A percentile compares a stretch with the other conserved stretches of the same genome.
phyloP scores from a whole-genome alignment of 2,797 vertebrate species.

The Dallia pectoralis region DNA sequence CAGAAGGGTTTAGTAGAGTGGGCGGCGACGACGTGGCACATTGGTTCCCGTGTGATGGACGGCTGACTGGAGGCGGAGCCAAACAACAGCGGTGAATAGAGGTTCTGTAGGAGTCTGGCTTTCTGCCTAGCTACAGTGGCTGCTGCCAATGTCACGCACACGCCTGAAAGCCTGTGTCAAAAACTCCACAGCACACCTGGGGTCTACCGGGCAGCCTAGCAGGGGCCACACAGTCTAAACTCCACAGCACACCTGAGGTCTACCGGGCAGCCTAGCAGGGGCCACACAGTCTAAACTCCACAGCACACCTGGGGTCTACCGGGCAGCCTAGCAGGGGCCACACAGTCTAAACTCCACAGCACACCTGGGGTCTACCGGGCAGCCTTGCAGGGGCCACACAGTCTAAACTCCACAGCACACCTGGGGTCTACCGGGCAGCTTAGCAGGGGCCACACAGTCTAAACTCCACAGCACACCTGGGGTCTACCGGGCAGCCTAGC shows the following conservation, averaged over 20 bases:
- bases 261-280: constrained; percentile 17
- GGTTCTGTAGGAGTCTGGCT: constrained; percentile 37
- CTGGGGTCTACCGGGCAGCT: too few relatives aligned
- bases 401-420: too few relatives aligned
- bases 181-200: constrained; percentile 5
- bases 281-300: constrained; percentile 9
- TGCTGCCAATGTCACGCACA: constrained; percentile 37
- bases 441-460: too few relatives aligned
- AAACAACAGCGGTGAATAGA: constrained; percentile 40
- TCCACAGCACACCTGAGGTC: background rate
- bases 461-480: too few relatives aligned
- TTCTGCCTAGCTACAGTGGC: constrained; percentile 47
- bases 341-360: constrained; percentile 12
- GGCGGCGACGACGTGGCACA: background rate
- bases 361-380: background rate
- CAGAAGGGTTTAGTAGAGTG: background rate
- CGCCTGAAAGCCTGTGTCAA: constrained; percentile 32
- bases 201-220: constrained; percentile 14
- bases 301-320: constrained; percentile 4
- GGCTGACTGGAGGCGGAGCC: constrained; percentile 31
- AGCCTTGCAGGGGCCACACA: constrained; percentile 20
- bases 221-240: constrained; percentile 19
- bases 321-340: constrained; percentile 18
- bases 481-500: too few relatives aligned
- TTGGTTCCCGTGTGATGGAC: constrained; percentile 32